Evolutionary conservation across 2,888 invertebrate species (phyloP).

Genomic region (Ashinkailepas kermadecensis): DNA sequence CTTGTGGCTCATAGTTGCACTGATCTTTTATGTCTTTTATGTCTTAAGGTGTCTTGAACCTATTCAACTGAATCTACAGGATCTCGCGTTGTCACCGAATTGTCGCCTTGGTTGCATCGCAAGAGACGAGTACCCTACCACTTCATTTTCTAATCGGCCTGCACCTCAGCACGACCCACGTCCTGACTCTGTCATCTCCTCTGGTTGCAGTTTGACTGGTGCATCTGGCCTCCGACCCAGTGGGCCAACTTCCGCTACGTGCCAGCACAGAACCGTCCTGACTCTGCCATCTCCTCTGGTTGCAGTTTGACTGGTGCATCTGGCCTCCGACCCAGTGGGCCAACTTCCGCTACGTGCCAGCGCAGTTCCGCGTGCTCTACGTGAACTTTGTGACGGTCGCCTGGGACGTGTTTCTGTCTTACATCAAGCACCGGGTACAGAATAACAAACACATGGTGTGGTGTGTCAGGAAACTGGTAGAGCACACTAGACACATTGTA

Average conservation of each 20-base stretch:
- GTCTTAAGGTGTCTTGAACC: too few species aligned
- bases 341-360: slow-evolving; percentile 77
- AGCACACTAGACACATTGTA: too few species aligned
- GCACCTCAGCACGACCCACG: not conserved
- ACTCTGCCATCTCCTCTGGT: slow-evolving; percentile 36
- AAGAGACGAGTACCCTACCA: not conserved
- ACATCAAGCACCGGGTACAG: slow-evolving; percentile 59
- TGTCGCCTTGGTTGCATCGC: too few species aligned
- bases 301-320: slow-evolving; percentile 73
- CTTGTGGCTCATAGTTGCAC: too few species aligned
- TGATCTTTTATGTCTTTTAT: too few species aligned
- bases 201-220: slow-evolving; percentile 67
- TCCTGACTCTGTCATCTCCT: slow-evolving; percentile 29
- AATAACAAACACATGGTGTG: too few species aligned
- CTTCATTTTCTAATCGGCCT: not conserved
- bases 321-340: slow-evolving; percentile 88
- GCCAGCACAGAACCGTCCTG: slow-evolving; percentile 60
- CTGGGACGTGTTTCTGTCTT: slow-evolving; percentile 82
- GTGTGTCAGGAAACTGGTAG: too few species aligned
- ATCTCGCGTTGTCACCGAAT: too few species aligned
- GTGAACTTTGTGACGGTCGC: slow-evolving; percentile 75
- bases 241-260: slow-evolving; percentile 80
- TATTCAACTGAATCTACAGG: too few species aligned
- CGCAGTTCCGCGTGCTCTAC: slow-evolving; percentile 75
- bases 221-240: slow-evolving; percentile 85